Percentiles rank a stretch among this genome's conserved stretches.
These are phyloP conservation scores for Hirudinaria manillensis DNA, from an alignment of 2,888 invertebrate species.

Conservation along the genomic window DNA sequence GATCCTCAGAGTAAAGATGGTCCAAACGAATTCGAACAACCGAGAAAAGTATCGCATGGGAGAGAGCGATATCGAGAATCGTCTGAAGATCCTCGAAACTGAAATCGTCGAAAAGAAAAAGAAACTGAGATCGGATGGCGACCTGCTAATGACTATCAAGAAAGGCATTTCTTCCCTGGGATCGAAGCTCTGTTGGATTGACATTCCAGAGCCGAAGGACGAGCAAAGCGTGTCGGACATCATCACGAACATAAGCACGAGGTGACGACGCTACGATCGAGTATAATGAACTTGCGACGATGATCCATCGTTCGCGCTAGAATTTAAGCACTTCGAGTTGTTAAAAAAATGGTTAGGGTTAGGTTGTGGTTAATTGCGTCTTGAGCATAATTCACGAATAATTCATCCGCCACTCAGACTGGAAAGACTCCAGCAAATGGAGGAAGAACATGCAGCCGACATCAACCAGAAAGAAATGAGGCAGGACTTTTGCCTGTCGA, in stretches of 20 bases:
- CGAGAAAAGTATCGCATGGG: slow-evolving; percentile 27
- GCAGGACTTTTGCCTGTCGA: slow-evolving; percentile 20
- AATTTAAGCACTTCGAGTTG: too few relatives aligned
- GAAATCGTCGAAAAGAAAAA: slow-evolving; percentile 27
- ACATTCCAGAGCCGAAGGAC: background rate
- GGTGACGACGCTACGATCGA: background rate
- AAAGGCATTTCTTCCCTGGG: slow-evolving; percentile 12
- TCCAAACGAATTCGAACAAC: slow-evolving; percentile 25
- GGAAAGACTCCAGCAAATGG: background rate
- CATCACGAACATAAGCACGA: background rate
- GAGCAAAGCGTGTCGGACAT: background rate
- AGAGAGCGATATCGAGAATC: slow-evolving; percentile 7
- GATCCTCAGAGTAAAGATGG: slow-evolving; percentile 20
- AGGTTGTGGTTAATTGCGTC: background rate
- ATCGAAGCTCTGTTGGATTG: background rate
- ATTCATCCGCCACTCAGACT: background rate
- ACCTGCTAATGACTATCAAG: slow-evolving; percentile 26
- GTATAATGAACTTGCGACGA: background rate
- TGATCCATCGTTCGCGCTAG: background rate
- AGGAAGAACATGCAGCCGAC: background rate
- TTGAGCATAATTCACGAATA: background rate
- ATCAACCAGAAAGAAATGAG: background rate
- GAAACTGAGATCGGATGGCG: slow-evolving; percentile 21
- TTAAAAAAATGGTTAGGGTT: too few relatives aligned
- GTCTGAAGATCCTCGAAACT: background rate